These are phyloP conservation scores for Lethocerus indicus DNA, from an alignment of 1,140 invertebrate species.

Conservation along the genomic window DNA sequence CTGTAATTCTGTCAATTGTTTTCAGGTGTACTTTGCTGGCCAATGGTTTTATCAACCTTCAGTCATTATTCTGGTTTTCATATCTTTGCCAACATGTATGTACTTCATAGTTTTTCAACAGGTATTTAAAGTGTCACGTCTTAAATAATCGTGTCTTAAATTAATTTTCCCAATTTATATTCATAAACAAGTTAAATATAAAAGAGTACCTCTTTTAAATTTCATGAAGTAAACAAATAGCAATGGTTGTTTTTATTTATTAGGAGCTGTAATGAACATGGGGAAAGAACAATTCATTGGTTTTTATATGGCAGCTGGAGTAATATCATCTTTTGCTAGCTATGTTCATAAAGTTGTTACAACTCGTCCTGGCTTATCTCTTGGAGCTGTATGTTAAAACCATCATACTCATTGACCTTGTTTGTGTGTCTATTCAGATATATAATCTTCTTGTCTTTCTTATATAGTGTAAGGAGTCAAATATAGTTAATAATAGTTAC, in stretches of 20 bases:
- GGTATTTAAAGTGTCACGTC: too few relatives aligned
- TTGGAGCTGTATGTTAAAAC: constrained; percentile 50
- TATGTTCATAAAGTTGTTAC: constrained; percentile 58
- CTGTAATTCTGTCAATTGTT: constrained; percentile 18
- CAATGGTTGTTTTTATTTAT: constrained; percentile 2
- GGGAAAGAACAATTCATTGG: constrained; percentile 87
- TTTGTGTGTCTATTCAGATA: background rate
- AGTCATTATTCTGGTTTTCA: constrained; percentile 81
- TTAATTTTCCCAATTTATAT: constrained; percentile 2
- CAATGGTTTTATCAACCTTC: constrained; percentile 85
- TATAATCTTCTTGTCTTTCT: background rate
- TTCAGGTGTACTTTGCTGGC: constrained; percentile 53
- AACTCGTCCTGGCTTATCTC: constrained; percentile 47
- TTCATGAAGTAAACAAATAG: background rate
- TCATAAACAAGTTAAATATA: background rate
- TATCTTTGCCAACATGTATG: constrained; percentile 88
- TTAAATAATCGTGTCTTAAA: too few relatives aligned
- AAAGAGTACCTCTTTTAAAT: background rate
- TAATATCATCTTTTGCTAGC: constrained; percentile 74
- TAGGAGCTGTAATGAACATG: constrained; percentile 34
- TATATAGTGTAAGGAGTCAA: background rate
- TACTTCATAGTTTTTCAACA: constrained; percentile 62
- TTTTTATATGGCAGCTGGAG: constrained; percentile 75
- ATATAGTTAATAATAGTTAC: constrained; percentile 2
- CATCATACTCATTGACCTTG: background rate